Conservation (phyloP, 2,113 vertebrate genomes). For the Datnioides undecimradiatus region DNA sequence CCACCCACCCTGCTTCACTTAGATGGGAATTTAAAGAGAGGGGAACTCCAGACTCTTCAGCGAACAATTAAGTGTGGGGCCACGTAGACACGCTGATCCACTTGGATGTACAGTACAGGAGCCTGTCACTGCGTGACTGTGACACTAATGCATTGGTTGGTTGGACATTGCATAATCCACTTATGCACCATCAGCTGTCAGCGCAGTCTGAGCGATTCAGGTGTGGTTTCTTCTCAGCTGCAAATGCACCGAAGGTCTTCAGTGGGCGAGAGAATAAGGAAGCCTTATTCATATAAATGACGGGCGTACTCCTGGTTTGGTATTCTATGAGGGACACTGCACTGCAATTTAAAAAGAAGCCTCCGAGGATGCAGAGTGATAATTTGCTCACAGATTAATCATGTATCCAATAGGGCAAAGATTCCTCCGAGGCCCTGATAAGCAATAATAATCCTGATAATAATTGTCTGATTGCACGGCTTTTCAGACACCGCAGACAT, state of each 20-base stretch:
- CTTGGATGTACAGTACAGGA: slow-evolving; percentile 36
- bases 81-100: slow-evolving; percentile 44
- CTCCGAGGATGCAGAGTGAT: slow-evolving; percentile 40
- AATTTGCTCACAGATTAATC: slow-evolving; percentile 69
- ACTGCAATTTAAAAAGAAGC: slow-evolving; percentile 50
- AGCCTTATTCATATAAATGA: slow-evolving; percentile 22
- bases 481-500: slow-evolving; percentile 21
- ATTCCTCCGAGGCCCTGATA: slow-evolving; percentile 58
- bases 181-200: slow-evolving; percentile 51
- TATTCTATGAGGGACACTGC: slow-evolving; percentile 22
- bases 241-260: slow-evolving; percentile 18
- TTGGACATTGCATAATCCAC: slow-evolving; percentile 57
- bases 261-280: not conserved
- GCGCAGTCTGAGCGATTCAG: slow-evolving; percentile 22
- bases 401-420: slow-evolving; percentile 56
- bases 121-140: slow-evolving; percentile 32
- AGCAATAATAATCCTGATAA: slow-evolving; percentile 62
- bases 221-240: not conserved
- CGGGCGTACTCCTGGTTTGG: slow-evolving; percentile 9
- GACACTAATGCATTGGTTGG: slow-evolving; percentile 58
- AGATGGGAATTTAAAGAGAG: slow-evolving; percentile 46
- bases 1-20: slow-evolving; percentile 40
- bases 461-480: slow-evolving; percentile 45
- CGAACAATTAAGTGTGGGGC: slow-evolving; percentile 56
- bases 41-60: slow-evolving; percentile 36